A percentile compares a stretch with the other conserved stretches of the same genome.
Conservation (phyloP, 30 jellyfish, hydroid and myxozoan genomes). For the Aurelia aurita region DNA sequence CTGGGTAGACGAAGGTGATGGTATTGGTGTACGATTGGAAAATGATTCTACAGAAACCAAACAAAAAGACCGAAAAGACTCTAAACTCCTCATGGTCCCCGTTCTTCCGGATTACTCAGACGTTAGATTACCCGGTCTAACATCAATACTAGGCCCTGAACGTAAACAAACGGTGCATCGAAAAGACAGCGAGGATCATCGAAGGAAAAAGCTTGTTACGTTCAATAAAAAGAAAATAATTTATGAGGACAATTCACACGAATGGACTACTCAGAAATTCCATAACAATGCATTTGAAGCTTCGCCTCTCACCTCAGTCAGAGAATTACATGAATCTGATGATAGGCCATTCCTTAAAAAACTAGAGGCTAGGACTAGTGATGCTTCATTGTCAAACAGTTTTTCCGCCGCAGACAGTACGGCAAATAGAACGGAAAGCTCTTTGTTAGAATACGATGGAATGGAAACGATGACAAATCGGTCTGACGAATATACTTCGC, state of each 20-base stretch:
- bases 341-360: background rate
- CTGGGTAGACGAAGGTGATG: slow-evolving; percentile 56
- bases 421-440: too few species aligned
- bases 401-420: too few species aligned
- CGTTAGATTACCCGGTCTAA: slow-evolving; percentile 25
- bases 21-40: slow-evolving; percentile 40
- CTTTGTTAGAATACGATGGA: too few species aligned
- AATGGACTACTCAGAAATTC: background rate
- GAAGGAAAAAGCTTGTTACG: slow-evolving; percentile 44
- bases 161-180: slow-evolving; percentile 1
- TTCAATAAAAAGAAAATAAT: background rate
- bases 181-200: slow-evolving; percentile 19
- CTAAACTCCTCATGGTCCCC: slow-evolving; percentile 24
- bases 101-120: background rate
- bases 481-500: too few species aligned
- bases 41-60: background rate
- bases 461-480: too few species aligned
- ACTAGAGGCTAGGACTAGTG: too few species aligned
- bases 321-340: slow-evolving; percentile 10
- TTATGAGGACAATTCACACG: slow-evolving; percentile 7
- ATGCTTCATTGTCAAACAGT: too few species aligned
- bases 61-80: background rate
- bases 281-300: slow-evolving; percentile 1
- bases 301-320: slow-evolving; percentile 7
- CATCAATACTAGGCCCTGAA: slow-evolving; percentile 1